phyloP scores from a whole-genome alignment of 2,113 vertebrate genomes.

The Gobius niger region DNA sequence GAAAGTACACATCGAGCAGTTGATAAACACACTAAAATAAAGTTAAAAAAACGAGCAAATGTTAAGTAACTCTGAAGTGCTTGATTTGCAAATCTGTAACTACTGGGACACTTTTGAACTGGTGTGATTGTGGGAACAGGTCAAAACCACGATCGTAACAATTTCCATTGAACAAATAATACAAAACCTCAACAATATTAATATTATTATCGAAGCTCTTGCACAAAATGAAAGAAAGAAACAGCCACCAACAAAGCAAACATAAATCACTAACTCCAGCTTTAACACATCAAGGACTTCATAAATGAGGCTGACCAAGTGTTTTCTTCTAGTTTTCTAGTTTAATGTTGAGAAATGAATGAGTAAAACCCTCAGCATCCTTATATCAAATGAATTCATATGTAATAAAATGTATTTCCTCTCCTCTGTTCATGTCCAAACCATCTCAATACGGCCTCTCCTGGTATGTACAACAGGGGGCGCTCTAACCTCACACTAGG shows the following conservation, averaged over 20 bases:
- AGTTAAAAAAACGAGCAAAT: too few relatives aligned
- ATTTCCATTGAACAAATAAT: neutral
- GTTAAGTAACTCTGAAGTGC: too few relatives aligned
- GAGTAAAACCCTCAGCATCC: neutral
- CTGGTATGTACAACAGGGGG: neutral
- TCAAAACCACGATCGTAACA: too few relatives aligned
- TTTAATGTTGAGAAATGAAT: neutral
- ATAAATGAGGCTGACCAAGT: too few relatives aligned
- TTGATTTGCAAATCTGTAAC: too few relatives aligned
- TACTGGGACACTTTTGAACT: too few relatives aligned
- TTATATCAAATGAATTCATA: slow-evolving; percentile 12
- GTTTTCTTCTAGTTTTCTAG: too few relatives aligned
- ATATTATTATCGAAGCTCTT: neutral
- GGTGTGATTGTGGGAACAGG: too few relatives aligned
- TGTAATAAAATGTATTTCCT: neutral
- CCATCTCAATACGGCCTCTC: too few relatives aligned
- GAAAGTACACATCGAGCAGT: too few relatives aligned
- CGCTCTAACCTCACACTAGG: neutral
- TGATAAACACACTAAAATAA: too few relatives aligned
- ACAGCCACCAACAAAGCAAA: neutral
- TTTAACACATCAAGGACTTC: neutral
- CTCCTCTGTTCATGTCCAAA: too few relatives aligned
- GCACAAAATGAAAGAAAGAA: neutral
- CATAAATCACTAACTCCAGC: neutral
- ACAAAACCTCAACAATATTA: neutral